A percentile compares a stretch with the other conserved stretches of the same genome.
phyloP scores from a whole-genome alignment of 2,113 vertebrate genomes.

The Salvelinus alpinus region DNA sequence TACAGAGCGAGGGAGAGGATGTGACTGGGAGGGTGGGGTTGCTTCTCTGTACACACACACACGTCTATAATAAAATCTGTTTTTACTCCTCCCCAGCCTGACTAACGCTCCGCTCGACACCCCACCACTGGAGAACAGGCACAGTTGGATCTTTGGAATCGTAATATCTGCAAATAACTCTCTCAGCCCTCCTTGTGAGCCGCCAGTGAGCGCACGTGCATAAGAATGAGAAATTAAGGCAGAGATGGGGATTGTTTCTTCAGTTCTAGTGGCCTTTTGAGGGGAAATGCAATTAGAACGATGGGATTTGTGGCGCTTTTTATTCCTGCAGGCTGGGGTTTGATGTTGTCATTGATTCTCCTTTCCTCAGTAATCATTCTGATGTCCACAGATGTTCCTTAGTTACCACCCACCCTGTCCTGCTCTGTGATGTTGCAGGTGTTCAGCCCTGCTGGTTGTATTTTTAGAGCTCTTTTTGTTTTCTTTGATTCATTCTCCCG shows the following conservation, averaged over 20 bases:
- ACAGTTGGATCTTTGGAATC: constrained; percentile 46
- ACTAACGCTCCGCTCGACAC: neutral
- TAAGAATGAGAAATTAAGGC: constrained; percentile 51
- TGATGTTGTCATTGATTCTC: neutral
- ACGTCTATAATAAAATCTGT: too few relatives aligned
- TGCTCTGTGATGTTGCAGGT: neutral
- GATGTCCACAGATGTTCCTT: constrained; percentile 32
- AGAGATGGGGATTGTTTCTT: constrained; percentile 33
- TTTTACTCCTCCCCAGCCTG: neutral
- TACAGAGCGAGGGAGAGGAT: constrained; percentile 7
- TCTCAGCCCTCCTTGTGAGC: constrained; percentile 35
- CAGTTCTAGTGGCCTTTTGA: constrained; percentile 42
- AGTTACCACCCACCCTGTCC: neutral
- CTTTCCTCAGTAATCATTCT: constrained; percentile 24
- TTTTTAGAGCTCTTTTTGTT: neutral
- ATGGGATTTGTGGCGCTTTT: constrained; percentile 16
- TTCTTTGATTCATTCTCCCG: constrained; percentile 17
- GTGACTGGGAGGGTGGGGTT: neutral
- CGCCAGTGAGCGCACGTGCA: constrained; percentile 37
- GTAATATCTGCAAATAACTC: constrained; percentile 41
- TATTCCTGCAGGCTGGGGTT: constrained; percentile 9
- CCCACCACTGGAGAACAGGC: constrained; percentile 12
- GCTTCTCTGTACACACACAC: too few relatives aligned
- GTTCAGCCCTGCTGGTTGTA: neutral
- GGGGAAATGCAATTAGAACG: constrained; percentile 25